Base-by-base conservation (phyloP, 2,888 invertebrate species). In the Volucella inflata region DNA sequence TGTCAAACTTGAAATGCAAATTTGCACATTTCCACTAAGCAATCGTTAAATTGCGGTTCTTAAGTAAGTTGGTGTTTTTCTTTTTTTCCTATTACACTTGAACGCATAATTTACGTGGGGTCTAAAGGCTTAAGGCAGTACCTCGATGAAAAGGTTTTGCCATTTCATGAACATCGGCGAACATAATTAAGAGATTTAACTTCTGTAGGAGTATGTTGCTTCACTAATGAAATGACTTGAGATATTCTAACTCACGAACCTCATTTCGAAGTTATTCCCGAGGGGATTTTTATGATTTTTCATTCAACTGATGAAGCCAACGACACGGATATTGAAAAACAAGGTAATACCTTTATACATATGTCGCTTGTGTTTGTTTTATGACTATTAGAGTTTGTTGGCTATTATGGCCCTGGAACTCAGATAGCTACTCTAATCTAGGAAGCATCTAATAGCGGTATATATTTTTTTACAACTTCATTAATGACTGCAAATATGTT, bases 1-100 rank as follows among this genome's bases (percentile, higher is more conserved):
- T 44, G 60, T 55, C 67, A 80, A 83, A 80, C 75, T 71, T 80
- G 60, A 71, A 71, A 80, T 80, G 75, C 65, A 80, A 79, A 79
- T 84, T 70, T 53, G 2, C 64, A 44, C 46, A 10, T 48, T 38
- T 17, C 44, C 48, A 14, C 50, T 12, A 48, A 62, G 60, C 8
- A 53, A 51, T 50, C 65, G 3, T n/a, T 21, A 60, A 50, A 62
- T 16, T 1, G 44, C 51, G 6, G 53, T 72, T 59, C 59, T 59
- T 40, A 4, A 36, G 48, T 64, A 11, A 51, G 64, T 30, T 30
- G 4, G 6, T 30, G 30, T 30, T 6, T 30, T 30, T 30, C 14
- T 68, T 74, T 59, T n/a, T 81, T 44, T 68, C 74, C 62, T 62
- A 16, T 6, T 44, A 38, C 59, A 36, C 30, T 50, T 16, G 59